Conservation (phyloP, 2,113 vertebrate genomes). For the Phalacrocorax carbo region DNA sequence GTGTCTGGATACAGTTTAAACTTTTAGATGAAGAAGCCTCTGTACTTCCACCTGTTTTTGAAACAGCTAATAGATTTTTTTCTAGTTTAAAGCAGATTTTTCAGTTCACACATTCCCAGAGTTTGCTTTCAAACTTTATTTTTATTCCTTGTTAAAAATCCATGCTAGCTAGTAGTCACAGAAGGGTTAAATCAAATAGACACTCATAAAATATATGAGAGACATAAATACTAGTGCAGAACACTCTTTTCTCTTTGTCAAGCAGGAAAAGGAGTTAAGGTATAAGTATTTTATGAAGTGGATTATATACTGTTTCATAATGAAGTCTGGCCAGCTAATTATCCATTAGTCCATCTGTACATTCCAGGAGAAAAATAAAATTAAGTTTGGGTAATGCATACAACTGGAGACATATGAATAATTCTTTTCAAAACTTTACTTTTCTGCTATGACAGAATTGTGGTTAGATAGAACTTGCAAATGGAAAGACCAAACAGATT, state of each 20-base stretch:
- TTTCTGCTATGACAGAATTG: neutral
- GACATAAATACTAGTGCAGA: neutral
- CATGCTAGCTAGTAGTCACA: neutral
- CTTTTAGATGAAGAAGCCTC: neutral
- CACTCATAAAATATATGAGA: neutral
- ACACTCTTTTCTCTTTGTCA: neutral
- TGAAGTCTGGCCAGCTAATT: slow-evolving; percentile 45
- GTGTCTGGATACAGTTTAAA: neutral
- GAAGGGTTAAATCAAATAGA: neutral
- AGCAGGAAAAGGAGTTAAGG: neutral
- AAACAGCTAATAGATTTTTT: neutral
- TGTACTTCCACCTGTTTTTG: neutral
- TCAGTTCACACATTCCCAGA: neutral
- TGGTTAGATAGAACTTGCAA: neutral
- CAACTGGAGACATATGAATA: slow-evolving; percentile 19
- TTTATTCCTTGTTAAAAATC: neutral
- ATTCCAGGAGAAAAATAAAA: slow-evolving; percentile 14
- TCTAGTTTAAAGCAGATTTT: neutral
- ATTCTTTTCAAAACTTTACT: neutral
- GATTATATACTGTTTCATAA: neutral
- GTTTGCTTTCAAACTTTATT: neutral
- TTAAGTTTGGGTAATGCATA: neutral
- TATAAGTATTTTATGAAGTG: neutral
- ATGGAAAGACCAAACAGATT: neutral
- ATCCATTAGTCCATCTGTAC: slow-evolving; percentile 25